Base-by-base conservation (phyloP, 2,113 vertebrate species). In the Naja naja region DNA sequence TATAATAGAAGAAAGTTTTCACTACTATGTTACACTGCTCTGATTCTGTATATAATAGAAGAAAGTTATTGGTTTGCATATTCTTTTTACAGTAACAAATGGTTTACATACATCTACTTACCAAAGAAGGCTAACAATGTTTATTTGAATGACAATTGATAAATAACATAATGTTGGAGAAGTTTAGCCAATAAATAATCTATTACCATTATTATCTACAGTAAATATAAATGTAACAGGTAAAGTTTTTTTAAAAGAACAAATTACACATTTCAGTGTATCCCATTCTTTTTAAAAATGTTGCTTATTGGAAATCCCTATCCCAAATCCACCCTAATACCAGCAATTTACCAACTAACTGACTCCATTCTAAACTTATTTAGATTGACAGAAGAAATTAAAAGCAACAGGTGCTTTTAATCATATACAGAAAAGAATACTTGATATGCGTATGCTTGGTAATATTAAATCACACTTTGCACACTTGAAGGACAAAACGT, bases 391-490 rank as follows among this genome's bases (percentile, higher is more conserved):
- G 92, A 27, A 92, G 91, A 95, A 96, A 74, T 39, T 92, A 55
- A 43, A 94, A 92, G 92, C 89, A 94, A 39, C 47, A 89, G 11
- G 56, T 93, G 94, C 95, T 94, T 97, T 93, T 85, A 92, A 87
- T 94, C 92, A 89, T 87, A 93, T 92, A 39, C 56, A 91, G 60
- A 92, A 91, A 96, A 85, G 94, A 94, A 92, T 81, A 93, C 94
- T 43, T 43, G 89, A 53, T 53, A 94, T 85, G 11, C 86, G 54
- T 95, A 56, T 88, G 56, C 69, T 64, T 93, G 60, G 96, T 54
- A 93, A 94, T 93, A 95, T 90, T 94, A 96, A 93, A 96, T 95
- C 87, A 93, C 53, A 88, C 90, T 96, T 94, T 89, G 93, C 94
- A 93, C 91, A 95, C 64, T 92, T 85, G 56, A 91, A 95, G 49